phyloP scores from a whole-genome alignment of 2,888 invertebrate genomes.

The Gymnocheta viridis region DNA sequence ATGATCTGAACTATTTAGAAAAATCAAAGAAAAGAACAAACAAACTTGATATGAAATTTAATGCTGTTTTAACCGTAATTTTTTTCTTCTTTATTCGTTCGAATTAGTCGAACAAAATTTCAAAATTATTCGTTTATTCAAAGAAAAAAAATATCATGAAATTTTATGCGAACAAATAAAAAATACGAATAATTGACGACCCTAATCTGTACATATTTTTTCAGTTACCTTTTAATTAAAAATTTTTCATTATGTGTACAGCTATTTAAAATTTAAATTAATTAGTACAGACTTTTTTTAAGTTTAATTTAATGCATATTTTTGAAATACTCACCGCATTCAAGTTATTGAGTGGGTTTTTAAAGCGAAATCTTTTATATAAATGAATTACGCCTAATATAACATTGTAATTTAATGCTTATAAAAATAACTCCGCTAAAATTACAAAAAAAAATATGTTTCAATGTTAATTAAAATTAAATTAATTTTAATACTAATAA shows the following conservation, averaged over 20 bases:
- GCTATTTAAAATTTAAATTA: conserved; percentile 3
- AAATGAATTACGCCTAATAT: conserved; percentile 15
- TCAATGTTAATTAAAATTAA: conserved; percentile 50
- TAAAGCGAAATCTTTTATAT: background rate
- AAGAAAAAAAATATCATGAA: no score
- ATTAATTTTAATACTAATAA: conserved; percentile 19
- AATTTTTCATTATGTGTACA: conserved; percentile 23
- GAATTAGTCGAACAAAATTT: no score
- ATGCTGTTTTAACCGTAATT: no score
- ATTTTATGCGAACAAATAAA: no score
- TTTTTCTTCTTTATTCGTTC: background rate
- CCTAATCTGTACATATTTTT: background rate
- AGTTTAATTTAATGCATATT: conserved; percentile 33
- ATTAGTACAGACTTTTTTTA: conserved; percentile 1
- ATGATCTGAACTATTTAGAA: no score
- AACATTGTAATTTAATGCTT: conserved; percentile 52
- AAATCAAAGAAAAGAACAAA: no score
- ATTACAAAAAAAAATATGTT: conserved; percentile 22
- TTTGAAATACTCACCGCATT: background rate
- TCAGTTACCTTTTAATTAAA: background rate
- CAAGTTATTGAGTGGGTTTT: background rate
- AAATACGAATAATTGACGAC: no score
- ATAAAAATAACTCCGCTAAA: conserved; percentile 63
- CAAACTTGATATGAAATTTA: no score
- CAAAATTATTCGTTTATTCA: no score